A percentile compares a stretch with the other conserved stretches of the same genome.
phyloP scores from a whole-genome alignment of 2,113 vertebrate genomes.

The Picathartes gymnocephalus region DNA sequence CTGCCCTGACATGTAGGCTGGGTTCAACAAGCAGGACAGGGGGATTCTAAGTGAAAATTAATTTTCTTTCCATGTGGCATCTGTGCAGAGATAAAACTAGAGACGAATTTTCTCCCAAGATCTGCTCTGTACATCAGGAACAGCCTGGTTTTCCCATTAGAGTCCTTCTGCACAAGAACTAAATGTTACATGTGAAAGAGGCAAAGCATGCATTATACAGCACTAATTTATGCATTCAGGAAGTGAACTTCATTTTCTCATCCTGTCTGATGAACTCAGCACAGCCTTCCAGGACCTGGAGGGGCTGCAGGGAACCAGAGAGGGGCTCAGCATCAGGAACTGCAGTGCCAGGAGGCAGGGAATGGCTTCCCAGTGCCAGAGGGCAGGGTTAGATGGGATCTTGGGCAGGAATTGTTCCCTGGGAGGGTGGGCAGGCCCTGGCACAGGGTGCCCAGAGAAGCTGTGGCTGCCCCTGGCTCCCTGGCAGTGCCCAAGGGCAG shows the following conservation, averaged over 20 bases:
- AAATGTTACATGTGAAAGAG: background rate
- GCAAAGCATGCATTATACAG: background rate
- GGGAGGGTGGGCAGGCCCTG: background rate
- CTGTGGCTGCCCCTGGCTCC: background rate
- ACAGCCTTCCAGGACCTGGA: background rate
- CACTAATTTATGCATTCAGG: background rate
- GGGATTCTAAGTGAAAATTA: background rate
- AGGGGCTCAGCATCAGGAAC: background rate
- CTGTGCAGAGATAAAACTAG: background rate
- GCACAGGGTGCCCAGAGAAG: background rate
- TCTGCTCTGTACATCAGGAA: background rate
- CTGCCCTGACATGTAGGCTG: background rate
- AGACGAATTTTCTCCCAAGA: background rate
- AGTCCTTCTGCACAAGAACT: background rate
- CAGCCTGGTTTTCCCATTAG: background rate
- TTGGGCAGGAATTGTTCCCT: background rate
- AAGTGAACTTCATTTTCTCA: background rate
- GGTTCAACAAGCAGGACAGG: background rate
- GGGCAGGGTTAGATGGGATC: no score
- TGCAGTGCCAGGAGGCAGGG: background rate
- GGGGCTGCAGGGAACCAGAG: background rate
- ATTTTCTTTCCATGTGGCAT: background rate
- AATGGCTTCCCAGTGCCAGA: background rate
- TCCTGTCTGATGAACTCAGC: background rate
- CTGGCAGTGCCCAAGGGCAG: background rate